Evolutionary conservation across 2,888 invertebrate species (phyloP), one percentile per base, ranked within the genome.

Genomic region (Lepidocyrtinus sp.): DNA sequence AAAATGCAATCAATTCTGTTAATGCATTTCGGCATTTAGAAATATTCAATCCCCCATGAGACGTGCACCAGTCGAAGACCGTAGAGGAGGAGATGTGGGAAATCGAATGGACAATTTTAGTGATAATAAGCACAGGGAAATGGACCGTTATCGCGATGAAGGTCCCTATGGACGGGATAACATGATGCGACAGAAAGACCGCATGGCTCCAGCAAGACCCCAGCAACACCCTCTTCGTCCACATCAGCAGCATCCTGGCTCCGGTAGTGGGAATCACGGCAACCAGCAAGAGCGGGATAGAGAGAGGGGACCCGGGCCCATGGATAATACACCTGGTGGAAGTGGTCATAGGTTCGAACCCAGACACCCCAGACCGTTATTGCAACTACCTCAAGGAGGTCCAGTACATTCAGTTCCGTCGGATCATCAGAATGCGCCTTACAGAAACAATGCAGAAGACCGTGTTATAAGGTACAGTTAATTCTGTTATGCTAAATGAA

Each of bases 191-290:
- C 83, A 81, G 21, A 75, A 84, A 36, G 86, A 86, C 7, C 82
- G 85, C 19, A 70, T 84, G 61, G 86, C 86, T 26, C 86, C 86
- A 12, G 75, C 82, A 1, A 75, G 86, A 65, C 24, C 68, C n/a
- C n/a, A n/a, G n/a, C 74, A 73, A 61, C 50, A 27, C 9, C 68
- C 65, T 12, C 45, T 59, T 7, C 63, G 80, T 50, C 19, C 45
- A 21, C n/a, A n/a, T n/a, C n/a, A n/a, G n/a, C n/a, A n/a, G n/a
- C 72, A 69, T 22, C 45, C 70, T 68, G 64, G 21, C 65, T 46
- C 55, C 36, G 72, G 12, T 55, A n/a, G n/a, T n/a, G n/a, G n/a
- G n/a, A n/a, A n/a, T n/a, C n/a, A n/a, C n/a, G 64, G n/a, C 75
- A 72, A 12, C 76, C 62, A 36, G n/a, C n/a, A 72, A 22, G 79